Base-by-base conservation (phyloP, 2,113 vertebrate genomes). In the Rhinolophus sinicus region DNA sequence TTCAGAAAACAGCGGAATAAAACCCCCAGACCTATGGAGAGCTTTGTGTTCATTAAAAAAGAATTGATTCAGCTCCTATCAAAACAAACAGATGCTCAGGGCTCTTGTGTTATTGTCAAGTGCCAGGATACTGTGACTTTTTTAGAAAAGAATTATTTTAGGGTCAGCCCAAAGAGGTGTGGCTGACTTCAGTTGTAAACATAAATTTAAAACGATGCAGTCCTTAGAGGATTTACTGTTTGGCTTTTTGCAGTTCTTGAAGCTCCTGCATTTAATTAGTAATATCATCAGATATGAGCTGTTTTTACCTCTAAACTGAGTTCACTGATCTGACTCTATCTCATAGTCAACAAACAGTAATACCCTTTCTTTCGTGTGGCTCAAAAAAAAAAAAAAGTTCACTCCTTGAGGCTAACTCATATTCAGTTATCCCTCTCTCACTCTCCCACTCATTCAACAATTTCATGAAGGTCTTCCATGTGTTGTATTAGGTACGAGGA, bases 91-190 rank as follows among this genome's bases (percentile, higher is more conserved):
- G 60, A 58, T 50, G 13, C 73, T 89, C 91, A 0, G 65, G 62
- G 70, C 47, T 50, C 26, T 22, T 11, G 22, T 78, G 44, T 94
- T 86, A 94, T 52, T 78, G 60, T 94, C 87, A 60, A 30, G 60
- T 72, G 47, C 82, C 72, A 83, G 82, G 77, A 75, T 70, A 15
- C 84, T 24, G 38, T 38, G 77, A 89, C 50, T 89, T 95, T 95
- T 47, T 77, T 82, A 93, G 95, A 62, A 62, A 72, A 77, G 77
- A 93, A 75, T 94, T 97, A 89, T 91, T 95, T 91, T 96, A 89
- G 93, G 78, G 88, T 64, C 85, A 47, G 73, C 64, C 50, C 8
- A 13, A 90, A 87, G 86, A 95, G 85, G 50, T 54, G 77, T 75
- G 95, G 82, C 58, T 78, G 83, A 95, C 94, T 86, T 82, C 24